Evolutionary conservation across 2,888 invertebrate genomes (phyloP).

Genomic region (Blera fallax): DNA sequence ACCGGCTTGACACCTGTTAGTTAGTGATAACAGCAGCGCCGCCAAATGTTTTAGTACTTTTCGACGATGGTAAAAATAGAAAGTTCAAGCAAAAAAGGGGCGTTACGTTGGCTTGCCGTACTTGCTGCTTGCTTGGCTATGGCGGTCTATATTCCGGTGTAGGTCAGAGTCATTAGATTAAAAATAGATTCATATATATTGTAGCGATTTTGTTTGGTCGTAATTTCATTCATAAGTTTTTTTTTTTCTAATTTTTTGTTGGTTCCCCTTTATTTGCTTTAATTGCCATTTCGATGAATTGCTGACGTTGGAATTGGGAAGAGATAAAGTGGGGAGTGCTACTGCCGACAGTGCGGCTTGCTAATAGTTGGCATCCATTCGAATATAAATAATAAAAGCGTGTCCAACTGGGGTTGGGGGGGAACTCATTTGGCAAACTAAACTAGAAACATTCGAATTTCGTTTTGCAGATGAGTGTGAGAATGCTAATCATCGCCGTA

Average conservation of each 20-base stretch:
- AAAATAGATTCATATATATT: constrained; percentile 55
- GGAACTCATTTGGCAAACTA: neutral
- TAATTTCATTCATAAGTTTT: constrained; percentile 50
- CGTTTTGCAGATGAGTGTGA: neutral
- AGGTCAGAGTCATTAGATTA: constrained; percentile 63
- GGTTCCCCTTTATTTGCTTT: constrained; percentile 30
- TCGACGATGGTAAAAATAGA: constrained; percentile 26
- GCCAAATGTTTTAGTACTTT: neutral
- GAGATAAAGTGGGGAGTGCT: constrained; percentile 9
- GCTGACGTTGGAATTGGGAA: constrained; percentile 29
- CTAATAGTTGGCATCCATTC: constrained; percentile 43
- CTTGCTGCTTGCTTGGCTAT: neutral
- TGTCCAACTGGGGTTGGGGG: constrained; percentile 29
- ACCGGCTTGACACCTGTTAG: constrained; percentile 43
- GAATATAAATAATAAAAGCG: constrained; percentile 58
- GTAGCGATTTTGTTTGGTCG: neutral
- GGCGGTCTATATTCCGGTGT: neutral
- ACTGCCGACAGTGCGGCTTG: neutral
- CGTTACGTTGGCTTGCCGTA: neutral
- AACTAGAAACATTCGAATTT: neutral
- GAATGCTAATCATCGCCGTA: neutral
- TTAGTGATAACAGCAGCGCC: constrained; percentile 37
- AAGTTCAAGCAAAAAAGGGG: constrained; percentile 16
- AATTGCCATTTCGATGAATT: constrained; percentile 60
- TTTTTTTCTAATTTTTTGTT: neutral